Conservation (phyloP, 1,140 invertebrate species). For the Phthorimaea operculella region DNA sequence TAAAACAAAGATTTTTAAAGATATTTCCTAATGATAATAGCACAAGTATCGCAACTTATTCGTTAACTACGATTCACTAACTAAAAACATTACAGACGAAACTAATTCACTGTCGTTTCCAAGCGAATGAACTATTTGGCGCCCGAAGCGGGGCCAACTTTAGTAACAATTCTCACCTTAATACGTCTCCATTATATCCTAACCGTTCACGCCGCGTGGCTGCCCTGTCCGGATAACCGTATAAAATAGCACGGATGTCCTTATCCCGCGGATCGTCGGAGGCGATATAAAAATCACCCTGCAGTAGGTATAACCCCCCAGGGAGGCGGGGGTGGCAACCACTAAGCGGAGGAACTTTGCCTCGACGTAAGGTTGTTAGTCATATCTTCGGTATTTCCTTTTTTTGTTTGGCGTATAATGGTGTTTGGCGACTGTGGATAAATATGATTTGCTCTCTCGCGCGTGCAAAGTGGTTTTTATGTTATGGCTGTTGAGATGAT, state of each 20-base stretch:
- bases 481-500: neutral
- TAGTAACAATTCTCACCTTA: neutral
- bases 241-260: slow-evolving; percentile 46
- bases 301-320: slow-evolving; percentile 12
- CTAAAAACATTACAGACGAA: too few species aligned
- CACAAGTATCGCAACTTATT: too few species aligned
- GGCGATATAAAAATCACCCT: slow-evolving; percentile 32
- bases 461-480: neutral
- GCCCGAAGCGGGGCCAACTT: neutral
- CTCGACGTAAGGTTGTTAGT: slow-evolving; percentile 18
- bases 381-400: slow-evolving; percentile 15
- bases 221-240: slow-evolving; percentile 34
- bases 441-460: slow-evolving; percentile 5
- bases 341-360: slow-evolving; percentile 4
- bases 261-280: slow-evolving; percentile 41
- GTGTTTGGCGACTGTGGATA: slow-evolving; percentile 4
- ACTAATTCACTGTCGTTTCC: too few species aligned
- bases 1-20: too few species aligned
- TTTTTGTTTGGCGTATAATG: slow-evolving; percentile 8
- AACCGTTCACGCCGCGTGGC: neutral
- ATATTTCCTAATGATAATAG: too few species aligned
- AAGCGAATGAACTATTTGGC: neutral
- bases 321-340: slow-evolving; percentile 11
- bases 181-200: neutral
- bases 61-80: too few species aligned